These are phyloP conservation scores for Calycopis cecrops DNA, from an alignment of 1,140 invertebrate species.

Conservation along the genomic window DNA sequence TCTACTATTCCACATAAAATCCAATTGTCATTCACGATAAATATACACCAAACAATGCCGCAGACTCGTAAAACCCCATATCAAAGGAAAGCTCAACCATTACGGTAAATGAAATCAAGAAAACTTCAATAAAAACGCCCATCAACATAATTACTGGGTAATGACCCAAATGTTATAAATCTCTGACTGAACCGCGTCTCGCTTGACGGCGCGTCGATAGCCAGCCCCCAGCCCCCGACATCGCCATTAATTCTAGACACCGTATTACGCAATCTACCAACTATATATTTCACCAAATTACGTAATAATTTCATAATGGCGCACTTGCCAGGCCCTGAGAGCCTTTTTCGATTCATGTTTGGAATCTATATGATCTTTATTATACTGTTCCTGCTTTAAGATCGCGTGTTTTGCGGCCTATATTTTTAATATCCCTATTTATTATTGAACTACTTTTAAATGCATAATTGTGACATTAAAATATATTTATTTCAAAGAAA, in stretches of 20 bases:
- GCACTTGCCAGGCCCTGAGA: too few relatives aligned
- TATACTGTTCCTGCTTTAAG: neutral
- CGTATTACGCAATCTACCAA: slow-evolving; percentile 43
- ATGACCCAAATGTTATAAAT: slow-evolving; percentile 53
- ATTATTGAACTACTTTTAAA: too few relatives aligned
- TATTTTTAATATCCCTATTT: too few relatives aligned
- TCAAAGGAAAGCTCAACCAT: slow-evolving; percentile 18
- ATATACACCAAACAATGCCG: too few relatives aligned
- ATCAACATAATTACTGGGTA: slow-evolving; percentile 56
- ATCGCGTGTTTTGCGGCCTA: neutral
- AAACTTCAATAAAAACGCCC: slow-evolving; percentile 35
- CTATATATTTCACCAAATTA: slow-evolving; percentile 39
- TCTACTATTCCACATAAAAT: too few relatives aligned
- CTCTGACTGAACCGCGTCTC: slow-evolving; percentile 22
- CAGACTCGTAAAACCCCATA: too few relatives aligned
- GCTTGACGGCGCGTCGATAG: slow-evolving; percentile 37
- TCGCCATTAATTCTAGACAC: slow-evolving; percentile 35
- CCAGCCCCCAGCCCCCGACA: slow-evolving; percentile 19
- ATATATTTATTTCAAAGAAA: too few relatives aligned
- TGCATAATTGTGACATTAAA: too few relatives aligned
- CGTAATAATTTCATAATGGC: slow-evolving; percentile 8
- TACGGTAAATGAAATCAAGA: slow-evolving; percentile 31
- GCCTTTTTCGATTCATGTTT: too few relatives aligned
- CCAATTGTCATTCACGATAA: too few relatives aligned
- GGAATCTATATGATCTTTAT: too few relatives aligned